Evolutionary conservation across 2,113 vertebrate genomes (phyloP), one percentile per base, ranked within the genome.

Genomic region (Catagonus wagneri): DNA sequence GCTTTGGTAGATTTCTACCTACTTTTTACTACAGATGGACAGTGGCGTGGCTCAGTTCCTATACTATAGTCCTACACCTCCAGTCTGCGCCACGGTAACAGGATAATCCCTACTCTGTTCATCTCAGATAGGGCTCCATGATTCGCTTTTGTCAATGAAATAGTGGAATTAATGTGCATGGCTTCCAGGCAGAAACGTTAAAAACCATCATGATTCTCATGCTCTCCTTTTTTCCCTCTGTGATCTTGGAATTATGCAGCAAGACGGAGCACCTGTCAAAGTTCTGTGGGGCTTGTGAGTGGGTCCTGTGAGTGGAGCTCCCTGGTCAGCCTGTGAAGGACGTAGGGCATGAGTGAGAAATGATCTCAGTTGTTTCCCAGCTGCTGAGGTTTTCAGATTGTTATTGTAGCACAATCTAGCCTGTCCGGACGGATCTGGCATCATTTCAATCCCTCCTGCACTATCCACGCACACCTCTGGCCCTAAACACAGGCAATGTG

Each of bases 31-130:
- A 58, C 1, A 2, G 29, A 27, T 16, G 39, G 71, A 75, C 69
- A 3, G 27, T 66, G 23, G 19, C 14, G 44, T 6, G 25, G 34
- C 7, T 71, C 29, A n/a, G 52, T 61, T 89, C 61, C 32, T 83
- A 1, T 2, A 1, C 32, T 0, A 22, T 23, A 13, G 16, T n/a
- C 19, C 14, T 60, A 19, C 0, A 58, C 16, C 19, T 50, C 16
- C 7, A 58, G 50, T 68, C 34, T n/a, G 36, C 50, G 29, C 0
- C 50, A 12, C 7, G 39, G 22, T n/a, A 15, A 56, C 29, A n/a
- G 19, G 68, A 6, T 13, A 6, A 7, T 6, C 0, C 29, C 3
- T 2, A 22, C 13, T 4, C 39, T 54, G 4, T 22, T 15, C 16
- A 8, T 44, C 68, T 74, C 52, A 11, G 32, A 4, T 17, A 16